Base-by-base conservation (phyloP, 2,797 vertebrate genomes). In the Meda fulgida region DNA sequence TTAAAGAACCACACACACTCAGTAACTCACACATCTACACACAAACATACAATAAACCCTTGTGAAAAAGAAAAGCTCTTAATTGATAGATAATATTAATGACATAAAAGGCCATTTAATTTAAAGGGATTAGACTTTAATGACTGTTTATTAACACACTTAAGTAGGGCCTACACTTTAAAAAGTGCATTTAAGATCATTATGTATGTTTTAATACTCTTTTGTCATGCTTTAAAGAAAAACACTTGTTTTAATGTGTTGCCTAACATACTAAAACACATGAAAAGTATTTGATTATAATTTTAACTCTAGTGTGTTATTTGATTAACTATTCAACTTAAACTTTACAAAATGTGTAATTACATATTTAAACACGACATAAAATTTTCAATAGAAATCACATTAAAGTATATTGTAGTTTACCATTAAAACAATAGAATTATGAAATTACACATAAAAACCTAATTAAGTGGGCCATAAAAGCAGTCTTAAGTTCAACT, bases 1-100 rank as follows among this genome's bases (percentile, higher is more conserved):
- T 73, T 69, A 80, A 66, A 86, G 73, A 3, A 29, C 36, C 78
- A 70, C 21, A 19, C 73, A 66, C 81, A 53, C 58, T 31, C 93
- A 91, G 55, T 5, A 60, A 16, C 58, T 26, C 58, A 63, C 58
- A 26, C 13, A 29, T 29, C 2, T 16, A 63, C 60, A 29, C 26
- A 29, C 26, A 63, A 31, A 31, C 1, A 31, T 31, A 65, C 26
- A 31, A 31, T 31, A 29, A 18, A 8, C 29, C 63, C 29, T 31
- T 65, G 29, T 65, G 29, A 31, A 63, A 63, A 26, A 60, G 26
- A 63, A 63, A 13, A 2, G 26, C 26, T 63, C n/a, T 26, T 60
- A 13, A 26, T 14, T 60, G 58, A 60, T n/a, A 5, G 55, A n/a
- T 60, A 26, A 29, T 16, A 13, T 63, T 16, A 29, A 29, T 63